Conservation (phyloP, 1,140 invertebrate species). For the Batillaria attramentaria region DNA sequence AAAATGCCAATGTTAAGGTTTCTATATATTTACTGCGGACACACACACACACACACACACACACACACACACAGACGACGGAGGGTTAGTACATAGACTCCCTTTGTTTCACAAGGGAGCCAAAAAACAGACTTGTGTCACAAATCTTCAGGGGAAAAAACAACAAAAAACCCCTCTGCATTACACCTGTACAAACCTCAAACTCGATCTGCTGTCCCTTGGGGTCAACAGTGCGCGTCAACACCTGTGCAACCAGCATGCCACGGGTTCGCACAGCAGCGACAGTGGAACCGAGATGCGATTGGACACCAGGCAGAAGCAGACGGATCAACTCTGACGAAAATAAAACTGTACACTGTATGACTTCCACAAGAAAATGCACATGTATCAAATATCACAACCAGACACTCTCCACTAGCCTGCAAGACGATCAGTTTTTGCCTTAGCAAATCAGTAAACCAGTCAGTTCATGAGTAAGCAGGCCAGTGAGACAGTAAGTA, state of each 20-base stretch:
- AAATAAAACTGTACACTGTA: not conserved
- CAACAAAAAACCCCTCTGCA: not conserved
- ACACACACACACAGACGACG: too few relatives aligned
- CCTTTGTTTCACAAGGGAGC: too few relatives aligned
- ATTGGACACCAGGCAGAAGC: constrained; percentile 79
- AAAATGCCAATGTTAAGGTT: too few relatives aligned
- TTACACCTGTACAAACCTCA: constrained; percentile 54
- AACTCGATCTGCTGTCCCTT: constrained; percentile 70
- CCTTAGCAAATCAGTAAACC: too few relatives aligned
- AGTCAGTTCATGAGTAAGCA: too few relatives aligned
- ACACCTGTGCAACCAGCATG: constrained; percentile 85
- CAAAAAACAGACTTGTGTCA: too few relatives aligned
- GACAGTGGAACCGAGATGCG: constrained; percentile 82
- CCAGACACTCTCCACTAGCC: not conserved
- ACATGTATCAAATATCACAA: not conserved
- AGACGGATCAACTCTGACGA: constrained; percentile 74
- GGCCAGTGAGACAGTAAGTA: too few relatives aligned
- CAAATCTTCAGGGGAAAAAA: not conserved
- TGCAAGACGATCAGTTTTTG: not conserved
- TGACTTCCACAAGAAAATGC: not conserved
- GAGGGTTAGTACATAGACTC: too few relatives aligned
- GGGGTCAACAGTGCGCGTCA: constrained; percentile 76
- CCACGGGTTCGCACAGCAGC: constrained; percentile 79
- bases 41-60: too few relatives aligned
- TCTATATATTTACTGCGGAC: too few relatives aligned